phyloP scores from a whole-genome alignment of 1,140 invertebrate genomes.

The Homalodisca vitripennis region DNA sequence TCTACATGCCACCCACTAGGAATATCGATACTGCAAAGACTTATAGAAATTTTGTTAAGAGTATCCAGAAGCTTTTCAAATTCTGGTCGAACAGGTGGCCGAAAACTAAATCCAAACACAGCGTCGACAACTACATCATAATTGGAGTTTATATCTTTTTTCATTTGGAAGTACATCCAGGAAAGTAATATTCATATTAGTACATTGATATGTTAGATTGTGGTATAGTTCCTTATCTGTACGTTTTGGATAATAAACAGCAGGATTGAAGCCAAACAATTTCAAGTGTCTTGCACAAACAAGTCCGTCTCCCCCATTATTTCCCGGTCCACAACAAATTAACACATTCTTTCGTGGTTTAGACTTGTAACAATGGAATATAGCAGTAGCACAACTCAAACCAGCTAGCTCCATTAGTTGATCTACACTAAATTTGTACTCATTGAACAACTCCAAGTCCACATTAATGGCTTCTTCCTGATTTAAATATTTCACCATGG shows the following conservation, averaged over 20 bases:
- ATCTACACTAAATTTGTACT: conserved; percentile 91
- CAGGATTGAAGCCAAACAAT: conserved; percentile 84
- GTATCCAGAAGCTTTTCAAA: conserved; percentile 72
- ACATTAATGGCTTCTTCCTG: conserved; percentile 87
- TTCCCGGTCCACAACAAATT: conserved; percentile 95
- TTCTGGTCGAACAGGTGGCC: conserved; percentile 80
- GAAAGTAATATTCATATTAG: conserved; percentile 76
- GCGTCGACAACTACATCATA: conserved; percentile 87
- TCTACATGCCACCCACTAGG: conserved; percentile 99
- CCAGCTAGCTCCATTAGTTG: conserved; percentile 99
- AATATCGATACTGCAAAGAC: conserved; percentile 89
- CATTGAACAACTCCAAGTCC: conserved; percentile 85
- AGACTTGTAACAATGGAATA: conserved; percentile 68
- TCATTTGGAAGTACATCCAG: conserved; percentile 59
- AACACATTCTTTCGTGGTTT: conserved; percentile 59
- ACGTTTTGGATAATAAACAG: conserved; percentile 87
- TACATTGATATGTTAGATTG: conserved; percentile 81
- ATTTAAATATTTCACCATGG: conserved; percentile 66
- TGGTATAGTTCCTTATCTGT: conserved; percentile 81
- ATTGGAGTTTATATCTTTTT: conserved; percentile 47
- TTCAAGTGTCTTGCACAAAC: conserved; percentile 95
- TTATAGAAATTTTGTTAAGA: conserved; percentile 59
- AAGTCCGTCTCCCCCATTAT: conserved; percentile 98
- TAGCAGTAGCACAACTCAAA: conserved; percentile 89
- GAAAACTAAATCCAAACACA: conserved; percentile 97